phyloP scores from a whole-genome alignment of 1,140 invertebrate genomes.

The Meloidogyne chitwoodi region DNA sequence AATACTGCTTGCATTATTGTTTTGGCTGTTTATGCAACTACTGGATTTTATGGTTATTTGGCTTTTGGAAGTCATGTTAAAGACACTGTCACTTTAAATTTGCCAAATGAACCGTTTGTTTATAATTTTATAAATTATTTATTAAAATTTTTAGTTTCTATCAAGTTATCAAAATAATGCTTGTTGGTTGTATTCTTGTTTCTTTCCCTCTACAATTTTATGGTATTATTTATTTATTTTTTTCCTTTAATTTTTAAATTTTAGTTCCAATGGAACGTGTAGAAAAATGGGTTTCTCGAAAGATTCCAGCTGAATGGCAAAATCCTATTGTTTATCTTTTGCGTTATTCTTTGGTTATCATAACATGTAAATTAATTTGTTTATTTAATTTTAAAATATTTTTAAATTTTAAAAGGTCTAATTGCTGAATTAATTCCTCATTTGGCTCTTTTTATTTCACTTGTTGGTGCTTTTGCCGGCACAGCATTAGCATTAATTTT shows the following conservation, averaged over 20 bases:
- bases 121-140: neutral
- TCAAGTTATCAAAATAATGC: conserved; percentile 53
- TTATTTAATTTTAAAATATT: neutral
- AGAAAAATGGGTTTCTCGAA: conserved; percentile 56
- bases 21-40: conserved; percentile 38
- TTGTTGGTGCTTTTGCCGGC: conserved; percentile 52
- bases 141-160: conserved; percentile 50
- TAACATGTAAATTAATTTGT: conserved; percentile 40
- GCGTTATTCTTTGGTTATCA: conserved; percentile 44
- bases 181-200: conserved; percentile 51
- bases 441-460: conserved; percentile 55
- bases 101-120: conserved; percentile 34
- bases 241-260: conserved; percentile 4
- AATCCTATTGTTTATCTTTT: conserved; percentile 45
- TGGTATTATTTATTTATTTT: neutral
- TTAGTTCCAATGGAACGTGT: conserved; percentile 52
- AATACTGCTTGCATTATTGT: conserved; percentile 52
- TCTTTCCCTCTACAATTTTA: conserved; percentile 56
- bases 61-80: conserved; percentile 57
- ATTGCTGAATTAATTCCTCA: conserved; percentile 54
- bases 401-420: conserved; percentile 34
- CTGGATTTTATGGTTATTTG: conserved; percentile 60
- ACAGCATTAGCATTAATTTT: conserved; percentile 54
- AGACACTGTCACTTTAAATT: conserved; percentile 56
- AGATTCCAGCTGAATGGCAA: conserved; percentile 44